Base-by-base conservation (phyloP, 2,113 vertebrate genomes). In the Pedionomus torquatus region DNA sequence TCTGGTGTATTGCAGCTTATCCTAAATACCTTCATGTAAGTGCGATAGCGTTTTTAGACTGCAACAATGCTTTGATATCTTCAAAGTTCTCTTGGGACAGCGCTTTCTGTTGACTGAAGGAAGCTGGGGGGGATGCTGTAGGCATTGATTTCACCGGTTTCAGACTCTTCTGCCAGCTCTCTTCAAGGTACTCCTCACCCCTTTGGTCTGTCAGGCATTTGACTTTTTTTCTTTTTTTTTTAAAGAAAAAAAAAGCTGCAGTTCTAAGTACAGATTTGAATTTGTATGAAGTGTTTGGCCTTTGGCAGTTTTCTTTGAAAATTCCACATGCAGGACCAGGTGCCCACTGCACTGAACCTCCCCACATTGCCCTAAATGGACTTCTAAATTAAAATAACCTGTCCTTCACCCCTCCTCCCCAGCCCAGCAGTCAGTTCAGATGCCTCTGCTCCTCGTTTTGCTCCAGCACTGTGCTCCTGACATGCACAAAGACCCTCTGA, bases 41-140 rank as follows among this genome's bases (percentile, higher is more conserved):
- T 16, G 82, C 63, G 85, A 19, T 86, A 54, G 79, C 58, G 6
- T 90, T 86, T 70, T 63, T 37, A 86, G 93, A 83, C 48, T 60
- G 89, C 92, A 89, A 18, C 89, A 60, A 23, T 5, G 89, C 95
- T 96, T 95, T 91, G 92, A 17, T 92, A 88, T 71, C 90, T 85
- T 84, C 89, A 41, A 31, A 93, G 83, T 78, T 87, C 72, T 89
- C 88, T 60, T 5, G 95, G 95, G 85, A 76, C 76, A 92, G 83
- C 76, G 87, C 87, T 55, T 51, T 78, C 86, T 87, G 64, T 76
- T 17, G n/a, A 5, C 21, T 1, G 52, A 37, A 39, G 83, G 52
- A 68, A 70, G 82, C 85, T 68, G 87, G 65, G 64, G n/a, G 77
- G 83, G 16, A 65, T 39, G 89, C 93, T 84, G 76, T 4, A 69